phyloP scores from a whole-genome alignment of 2,888 invertebrate genomes.

The Amiota minor region DNA sequence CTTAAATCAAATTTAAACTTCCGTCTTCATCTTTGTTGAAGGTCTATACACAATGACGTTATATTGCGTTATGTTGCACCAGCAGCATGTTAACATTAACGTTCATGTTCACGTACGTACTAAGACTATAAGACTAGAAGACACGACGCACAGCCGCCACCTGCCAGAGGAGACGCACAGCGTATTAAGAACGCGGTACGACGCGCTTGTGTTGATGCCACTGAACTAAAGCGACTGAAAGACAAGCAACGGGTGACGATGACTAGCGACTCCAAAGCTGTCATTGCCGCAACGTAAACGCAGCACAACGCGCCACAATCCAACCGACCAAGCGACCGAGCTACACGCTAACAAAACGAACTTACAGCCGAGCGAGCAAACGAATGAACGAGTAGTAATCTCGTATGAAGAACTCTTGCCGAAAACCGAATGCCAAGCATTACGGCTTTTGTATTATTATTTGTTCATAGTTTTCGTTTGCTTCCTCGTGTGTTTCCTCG shows the following conservation, averaged over 20 bases:
- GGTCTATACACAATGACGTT: not conserved
- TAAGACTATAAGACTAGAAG: not conserved
- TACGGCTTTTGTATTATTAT: no score
- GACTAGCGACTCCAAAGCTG: not conserved
- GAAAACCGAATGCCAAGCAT: no score
- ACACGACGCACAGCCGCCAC: slow-evolving; percentile 10
- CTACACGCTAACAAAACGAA: not conserved
- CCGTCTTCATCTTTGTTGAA: no score
- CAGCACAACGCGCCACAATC: not conserved
- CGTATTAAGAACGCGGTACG: slow-evolving; percentile 5
- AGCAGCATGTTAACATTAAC: not conserved
- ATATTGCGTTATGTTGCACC: slow-evolving; percentile 1
- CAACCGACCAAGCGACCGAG: slow-evolving; percentile 17
- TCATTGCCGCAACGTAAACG: no score
- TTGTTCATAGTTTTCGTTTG: no score
- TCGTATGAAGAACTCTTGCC: no score
- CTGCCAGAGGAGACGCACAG: slow-evolving; percentile 11
- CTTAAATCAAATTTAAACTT: no score
- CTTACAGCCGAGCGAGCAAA: not conserved
- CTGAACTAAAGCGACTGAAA: slow-evolving; percentile 6
- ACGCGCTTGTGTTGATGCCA: slow-evolving; percentile 22
- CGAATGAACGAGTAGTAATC: not conserved
- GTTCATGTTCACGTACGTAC: not conserved
- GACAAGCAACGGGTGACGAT: slow-evolving; percentile 9
- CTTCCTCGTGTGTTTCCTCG: no score